phyloP scores from a whole-genome alignment of 2,888 invertebrate species.

The Parascotia fuliginaria region DNA sequence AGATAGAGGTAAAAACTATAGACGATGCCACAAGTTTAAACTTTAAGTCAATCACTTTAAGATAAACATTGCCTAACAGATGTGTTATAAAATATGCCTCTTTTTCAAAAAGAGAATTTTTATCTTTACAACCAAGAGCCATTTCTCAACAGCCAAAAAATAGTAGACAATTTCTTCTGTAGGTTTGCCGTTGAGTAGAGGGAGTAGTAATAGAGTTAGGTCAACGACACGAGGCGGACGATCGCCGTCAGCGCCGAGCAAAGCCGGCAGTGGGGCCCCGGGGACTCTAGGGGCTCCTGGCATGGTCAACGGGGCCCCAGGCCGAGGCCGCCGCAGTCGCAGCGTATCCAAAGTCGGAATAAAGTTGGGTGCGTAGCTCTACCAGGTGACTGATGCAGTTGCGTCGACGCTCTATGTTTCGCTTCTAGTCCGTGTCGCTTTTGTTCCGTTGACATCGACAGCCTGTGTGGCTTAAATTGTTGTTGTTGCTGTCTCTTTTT shows the following conservation, averaged over 20 bases:
- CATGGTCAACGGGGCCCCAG: slow-evolving; percentile 57
- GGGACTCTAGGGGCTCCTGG: slow-evolving; percentile 51
- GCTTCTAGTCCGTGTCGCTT: slow-evolving; percentile 57
- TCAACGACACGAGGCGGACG: slow-evolving; percentile 80
- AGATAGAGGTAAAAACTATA: too few relatives aligned
- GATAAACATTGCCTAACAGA: too few relatives aligned
- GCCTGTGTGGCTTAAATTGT: slow-evolving; percentile 44
- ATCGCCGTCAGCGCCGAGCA: slow-evolving; percentile 78
- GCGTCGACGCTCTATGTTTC: slow-evolving; percentile 81
- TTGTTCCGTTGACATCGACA: slow-evolving; percentile 30
- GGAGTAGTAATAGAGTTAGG: slow-evolving; percentile 86
- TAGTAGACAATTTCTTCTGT: slow-evolving; percentile 77
- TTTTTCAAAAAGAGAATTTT: too few relatives aligned
- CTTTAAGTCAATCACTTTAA: too few relatives aligned
- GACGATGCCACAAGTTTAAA: too few relatives aligned
- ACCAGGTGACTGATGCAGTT: slow-evolving; percentile 74
- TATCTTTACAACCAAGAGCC: too few relatives aligned
- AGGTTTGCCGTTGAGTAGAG: slow-evolving; percentile 88
- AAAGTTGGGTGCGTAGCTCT: slow-evolving; percentile 82
- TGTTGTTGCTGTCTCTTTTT: slow-evolving; percentile 28
- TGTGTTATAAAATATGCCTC: too few relatives aligned
- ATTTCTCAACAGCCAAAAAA: slow-evolving; percentile 60
- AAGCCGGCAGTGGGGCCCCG: slow-evolving; percentile 50
- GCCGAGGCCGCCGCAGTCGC: slow-evolving; percentile 76
- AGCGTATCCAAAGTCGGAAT: slow-evolving; percentile 84